Conservation (phyloP, 2,797 vertebrate genomes). For the Masticophis lateralis region DNA sequence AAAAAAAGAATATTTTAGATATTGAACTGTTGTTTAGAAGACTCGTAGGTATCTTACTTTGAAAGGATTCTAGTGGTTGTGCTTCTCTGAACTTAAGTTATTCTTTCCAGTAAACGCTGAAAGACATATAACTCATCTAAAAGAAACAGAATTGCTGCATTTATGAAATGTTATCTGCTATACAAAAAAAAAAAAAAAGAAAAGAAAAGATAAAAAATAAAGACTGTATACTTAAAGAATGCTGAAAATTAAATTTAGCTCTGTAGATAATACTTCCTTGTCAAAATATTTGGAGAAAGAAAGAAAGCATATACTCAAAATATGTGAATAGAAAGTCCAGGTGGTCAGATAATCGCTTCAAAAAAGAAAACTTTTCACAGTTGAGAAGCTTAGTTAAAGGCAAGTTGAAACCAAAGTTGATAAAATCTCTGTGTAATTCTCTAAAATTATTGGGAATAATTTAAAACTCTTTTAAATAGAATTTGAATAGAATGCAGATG, state of each 20-base stretch:
- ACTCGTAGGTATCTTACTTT: background rate
- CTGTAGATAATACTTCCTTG: background rate
- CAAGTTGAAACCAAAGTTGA: background rate
- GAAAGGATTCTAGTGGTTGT: background rate
- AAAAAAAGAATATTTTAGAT: background rate
- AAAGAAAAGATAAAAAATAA: background rate
- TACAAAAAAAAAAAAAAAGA: background rate
- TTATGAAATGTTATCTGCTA: background rate
- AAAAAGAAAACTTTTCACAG: background rate
- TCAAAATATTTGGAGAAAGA: background rate
- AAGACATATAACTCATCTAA: background rate
- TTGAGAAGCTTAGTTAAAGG: background rate
- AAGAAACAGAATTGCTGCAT: background rate
- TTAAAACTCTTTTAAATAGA: background rate
- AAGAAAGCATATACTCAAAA: background rate
- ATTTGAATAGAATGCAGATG: background rate
- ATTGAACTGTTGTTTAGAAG: background rate
- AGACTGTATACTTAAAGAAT: background rate
- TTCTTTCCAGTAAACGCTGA: background rate
- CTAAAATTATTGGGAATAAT: background rate
- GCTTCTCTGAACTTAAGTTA: background rate
- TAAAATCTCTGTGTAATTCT: background rate
- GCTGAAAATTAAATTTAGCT: background rate
- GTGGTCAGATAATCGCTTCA: background rate
- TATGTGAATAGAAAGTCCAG: background rate